phyloP scores from a whole-genome alignment of 2,888 invertebrate species.

The Heliconius hortense region DNA sequence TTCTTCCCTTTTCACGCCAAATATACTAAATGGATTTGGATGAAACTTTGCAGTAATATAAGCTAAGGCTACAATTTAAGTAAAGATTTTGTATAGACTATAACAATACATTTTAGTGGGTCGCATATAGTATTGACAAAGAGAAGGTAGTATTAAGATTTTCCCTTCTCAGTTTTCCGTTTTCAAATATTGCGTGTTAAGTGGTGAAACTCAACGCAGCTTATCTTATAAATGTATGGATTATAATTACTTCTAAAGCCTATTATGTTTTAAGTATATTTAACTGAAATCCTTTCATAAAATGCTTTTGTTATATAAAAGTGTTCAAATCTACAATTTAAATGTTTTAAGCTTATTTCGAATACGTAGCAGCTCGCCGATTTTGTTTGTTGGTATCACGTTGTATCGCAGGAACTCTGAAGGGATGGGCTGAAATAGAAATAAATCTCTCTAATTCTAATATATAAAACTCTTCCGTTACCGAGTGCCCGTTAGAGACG shows the following conservation, averaged over 20 bases:
- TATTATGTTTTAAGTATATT: background rate
- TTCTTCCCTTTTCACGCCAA: too few relatives aligned
- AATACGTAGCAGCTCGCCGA: constrained; percentile 42
- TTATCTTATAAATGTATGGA: background rate
- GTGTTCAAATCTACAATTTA: constrained; percentile 12
- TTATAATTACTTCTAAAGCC: background rate
- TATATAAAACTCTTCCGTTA: too few relatives aligned
- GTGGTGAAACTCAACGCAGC: background rate
- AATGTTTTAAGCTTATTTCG: constrained; percentile 33
- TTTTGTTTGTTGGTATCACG: constrained; percentile 43
- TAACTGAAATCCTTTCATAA: background rate
- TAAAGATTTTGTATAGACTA: background rate
- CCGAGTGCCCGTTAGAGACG: too few relatives aligned
- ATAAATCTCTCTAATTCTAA: background rate
- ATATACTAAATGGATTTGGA: too few relatives aligned
- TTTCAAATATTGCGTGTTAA: background rate
- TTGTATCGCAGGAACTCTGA: constrained; percentile 49
- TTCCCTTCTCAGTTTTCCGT: background rate
- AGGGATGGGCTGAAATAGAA: constrained; percentile 49
- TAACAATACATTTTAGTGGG: background rate
- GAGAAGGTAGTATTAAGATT: background rate
- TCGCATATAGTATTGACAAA: background rate
- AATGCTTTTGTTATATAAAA: background rate
- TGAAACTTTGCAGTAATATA: too few relatives aligned
- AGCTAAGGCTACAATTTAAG: background rate